Base-by-base conservation (phyloP, 2,113 vertebrate genomes). In the Capreolus pygargus region DNA sequence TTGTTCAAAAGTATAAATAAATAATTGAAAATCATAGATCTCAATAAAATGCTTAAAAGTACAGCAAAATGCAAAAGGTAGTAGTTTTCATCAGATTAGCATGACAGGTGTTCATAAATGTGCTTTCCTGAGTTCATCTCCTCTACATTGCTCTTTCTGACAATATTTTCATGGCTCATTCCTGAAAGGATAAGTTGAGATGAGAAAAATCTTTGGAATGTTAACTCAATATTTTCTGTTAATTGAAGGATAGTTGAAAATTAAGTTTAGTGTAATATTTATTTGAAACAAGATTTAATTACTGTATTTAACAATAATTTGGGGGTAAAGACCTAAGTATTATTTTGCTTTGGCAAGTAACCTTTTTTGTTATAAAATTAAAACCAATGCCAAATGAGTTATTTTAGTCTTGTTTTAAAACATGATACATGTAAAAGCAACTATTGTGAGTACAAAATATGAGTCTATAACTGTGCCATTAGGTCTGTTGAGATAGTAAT, bases 1-100 rank as follows among this genome's bases (percentile, higher is more conserved):
- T 89, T 88, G 36, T 55, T 95, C 33, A 82, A 95, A 91, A 95
- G 9, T 25, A 2, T 15, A 95, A 52, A 67, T 88, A 87, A 94
- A 76, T 81, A n/a, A 67, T 12, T 86, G 28, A 89, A 93, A 60
- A 67, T 39, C 4, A 25, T 28, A 78, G 1, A 13, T 13, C 3
- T 28, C 7, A 93, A 67, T 47, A 50, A 91, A 36, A 61, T 55
- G 27, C 28, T 82, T 79, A 64, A 92, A 95, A 83, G 14, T 87
- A 43, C 8, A 86, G 7, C 64, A 76, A 92, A 85, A 95, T 7
- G 7, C 45, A 74, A 81, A 85, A 61, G 39, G 7, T 1, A 96
- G 7, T 79, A 70, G n/a, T 95, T 95, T 91, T 93, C 67, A 89
- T 78, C 50, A 96, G 36, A 86, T 57, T 81, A 91, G 19, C 90